Percentiles rank a stretch among this genome's conserved stretches.
These are phyloP conservation scores for Origma solitaria DNA, from an alignment of 2,113 vertebrate species.

Conservation along the genomic window DNA sequence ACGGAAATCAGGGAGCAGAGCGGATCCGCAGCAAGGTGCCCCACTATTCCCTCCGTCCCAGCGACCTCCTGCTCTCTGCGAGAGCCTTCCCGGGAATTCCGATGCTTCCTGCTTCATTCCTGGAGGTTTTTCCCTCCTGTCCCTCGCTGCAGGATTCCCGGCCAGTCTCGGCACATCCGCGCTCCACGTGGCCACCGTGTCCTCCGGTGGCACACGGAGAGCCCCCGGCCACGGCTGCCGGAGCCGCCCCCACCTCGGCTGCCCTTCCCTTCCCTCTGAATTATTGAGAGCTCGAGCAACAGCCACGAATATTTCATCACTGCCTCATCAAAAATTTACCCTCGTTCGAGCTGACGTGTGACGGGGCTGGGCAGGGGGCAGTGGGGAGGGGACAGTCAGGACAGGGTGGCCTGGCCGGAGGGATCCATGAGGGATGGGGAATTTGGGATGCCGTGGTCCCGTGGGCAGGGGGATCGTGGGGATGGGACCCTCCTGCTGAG, in stretches of 20 bases:
- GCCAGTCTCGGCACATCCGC: neutral
- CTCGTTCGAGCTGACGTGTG: neutral
- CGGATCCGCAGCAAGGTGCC: neutral
- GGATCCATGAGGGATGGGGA: neutral
- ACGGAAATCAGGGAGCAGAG: neutral
- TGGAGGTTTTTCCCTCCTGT: neutral
- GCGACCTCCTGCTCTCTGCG: neutral
- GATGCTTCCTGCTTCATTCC: neutral
- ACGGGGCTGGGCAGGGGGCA: neutral
- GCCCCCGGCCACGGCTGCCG: rapidly evolving
- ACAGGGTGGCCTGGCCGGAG: neutral
- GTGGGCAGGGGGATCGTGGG: neutral
- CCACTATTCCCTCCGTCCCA: neutral
- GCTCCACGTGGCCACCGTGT: neutral
- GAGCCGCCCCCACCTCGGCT: neutral
- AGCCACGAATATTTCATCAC: conserved; percentile 55
- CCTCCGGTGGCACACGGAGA: neutral
- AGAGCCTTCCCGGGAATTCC: neutral
- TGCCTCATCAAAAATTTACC: conserved; percentile 60
- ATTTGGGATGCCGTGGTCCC: neutral
- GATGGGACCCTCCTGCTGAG: neutral
- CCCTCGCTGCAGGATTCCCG: neutral
- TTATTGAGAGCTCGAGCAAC: conserved; percentile 34
- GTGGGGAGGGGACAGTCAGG: rapidly evolving
- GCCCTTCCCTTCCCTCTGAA: neutral